Evolutionary conservation across 2,797 vertebrate genomes (phyloP), one percentile per base, ranked within the genome.

Genomic region (Glyptemys insculpta): DNA sequence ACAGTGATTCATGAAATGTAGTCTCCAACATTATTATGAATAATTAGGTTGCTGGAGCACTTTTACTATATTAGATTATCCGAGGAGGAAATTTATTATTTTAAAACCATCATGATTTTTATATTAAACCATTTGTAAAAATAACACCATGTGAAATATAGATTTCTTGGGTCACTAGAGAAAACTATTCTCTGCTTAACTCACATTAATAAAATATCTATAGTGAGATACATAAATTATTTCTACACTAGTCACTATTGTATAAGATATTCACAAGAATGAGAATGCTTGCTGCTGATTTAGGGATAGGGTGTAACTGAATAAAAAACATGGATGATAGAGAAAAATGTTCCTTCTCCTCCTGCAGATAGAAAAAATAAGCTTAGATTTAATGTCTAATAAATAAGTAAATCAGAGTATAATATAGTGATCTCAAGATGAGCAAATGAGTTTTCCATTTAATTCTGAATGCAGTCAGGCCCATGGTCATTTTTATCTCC

Each of bases 331-430:
- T 1, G 84, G 89, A 87, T 62, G 44, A 78, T 86, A n/a, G 1
- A 79, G 87, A 78, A 81, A 9, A 8, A 54, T 74, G 1, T 59
- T 89, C 68, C 82, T 90, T 87, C 57, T 85, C 85, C 44, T 90
- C 93, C 87, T 87, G 81, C 80, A 91, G 31, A 56, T 4, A 59
- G 59, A 8, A 44, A 57, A 88, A 79, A 56, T 2, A 65, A 65
- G 18, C 81, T 89, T 76, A 94, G 44, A 79, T 95, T 97, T 90
- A 91, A 76, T 68, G 94, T 96, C 90, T 96, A 94, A 91, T 44
- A n/a, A 91, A 31, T 83, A 34, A 93, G 14, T 72, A 72, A 41
- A 72, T 25, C 19, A 76, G 27, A 78, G 15, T 15, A 47, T 49
- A 79, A 76, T 29, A 65, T 6, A 89, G 79, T 62, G n/a, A 41